Conservation (phyloP, 2,797 vertebrate species). For the Otus scops region DNA sequence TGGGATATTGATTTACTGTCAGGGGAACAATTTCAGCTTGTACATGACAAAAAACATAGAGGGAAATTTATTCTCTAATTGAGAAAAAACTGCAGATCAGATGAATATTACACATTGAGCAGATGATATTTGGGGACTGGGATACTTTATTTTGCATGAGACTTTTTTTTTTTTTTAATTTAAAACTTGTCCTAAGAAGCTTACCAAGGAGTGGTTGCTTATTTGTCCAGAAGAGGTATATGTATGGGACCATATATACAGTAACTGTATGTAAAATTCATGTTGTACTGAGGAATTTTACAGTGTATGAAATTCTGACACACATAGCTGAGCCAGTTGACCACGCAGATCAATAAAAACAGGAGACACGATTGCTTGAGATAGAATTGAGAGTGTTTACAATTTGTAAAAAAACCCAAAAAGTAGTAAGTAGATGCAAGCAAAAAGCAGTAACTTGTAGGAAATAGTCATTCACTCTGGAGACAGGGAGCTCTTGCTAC, state of each 20-base stretch:
- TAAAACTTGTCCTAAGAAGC: neutral
- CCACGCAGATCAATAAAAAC: neutral
- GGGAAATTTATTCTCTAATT: neutral
- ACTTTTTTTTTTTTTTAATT: neutral
- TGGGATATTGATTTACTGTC: neutral
- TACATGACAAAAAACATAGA: neutral
- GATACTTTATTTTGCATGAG: neutral
- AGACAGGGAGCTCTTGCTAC: neutral
- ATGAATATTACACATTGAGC: neutral
- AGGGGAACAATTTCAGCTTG: neutral
- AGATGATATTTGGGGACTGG: neutral
- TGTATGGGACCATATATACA: rapidly evolving
- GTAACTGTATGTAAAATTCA: neutral
- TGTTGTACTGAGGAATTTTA: neutral
- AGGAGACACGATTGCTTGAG: neutral
- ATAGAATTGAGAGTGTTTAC: neutral
- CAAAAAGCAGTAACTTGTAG: neutral
- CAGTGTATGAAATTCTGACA: neutral
- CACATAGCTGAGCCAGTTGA: neutral
- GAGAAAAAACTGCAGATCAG: neutral
- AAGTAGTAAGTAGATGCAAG: neutral
- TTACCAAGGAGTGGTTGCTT: neutral
- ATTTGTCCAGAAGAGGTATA: neutral
- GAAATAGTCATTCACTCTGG: neutral
- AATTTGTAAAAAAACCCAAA: neutral